Base-by-base conservation (phyloP, 2,888 invertebrate genomes). In the Caenorhabditis becei region DNA sequence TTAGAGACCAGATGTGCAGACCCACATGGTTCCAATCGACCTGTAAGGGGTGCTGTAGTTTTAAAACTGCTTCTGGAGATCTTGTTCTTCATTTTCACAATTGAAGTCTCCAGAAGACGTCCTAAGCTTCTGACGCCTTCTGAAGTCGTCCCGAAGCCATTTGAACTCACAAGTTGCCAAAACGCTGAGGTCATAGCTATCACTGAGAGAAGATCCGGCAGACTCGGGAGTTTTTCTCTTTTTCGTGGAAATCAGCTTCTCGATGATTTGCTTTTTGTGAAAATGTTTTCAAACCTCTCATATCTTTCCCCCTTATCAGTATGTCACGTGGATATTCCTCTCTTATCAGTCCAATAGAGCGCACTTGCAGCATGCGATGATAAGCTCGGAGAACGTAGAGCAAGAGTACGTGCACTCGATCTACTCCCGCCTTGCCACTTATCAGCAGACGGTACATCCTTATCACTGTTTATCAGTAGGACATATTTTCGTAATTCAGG, bases 371-470 rank as follows among this genome's bases (percentile, higher is more conserved):
- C 11, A 24, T 28, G 26, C 54, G 26, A 41, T 41, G 41, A 66
- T 77, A 47, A 56, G 18, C 28, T 56, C 75, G 11, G 77, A 71
- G 11, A 62, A 26, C 26, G 58, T 87, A 18, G 89, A 89, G 54
- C 63, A 78, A 37, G 84, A 85, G 41, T 89, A 89, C 58, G 89
- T 89, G 35, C 88, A 86, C 63, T 78, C 86, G n/a, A 88, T 88
- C 28, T 89, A 89, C 56, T 74, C 84, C 7, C 78, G 84, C 56
- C 79, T 89, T 37, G 89, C 89, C 35, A 80, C 83, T 37, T 87
- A 88, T 74, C 82, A 81, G 51, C 81, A 83, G 51, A 83, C 82
- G 37, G 77, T 80, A 26, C n/a, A n/a, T n/a, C n/a, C n/a, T n/a
- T n/a, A n/a, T n/a, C n/a, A 26, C 16, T 20, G 26, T 16, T 62